Base-by-base conservation (phyloP, 2,888 invertebrate genomes). In the Vanessa cardui region DNA sequence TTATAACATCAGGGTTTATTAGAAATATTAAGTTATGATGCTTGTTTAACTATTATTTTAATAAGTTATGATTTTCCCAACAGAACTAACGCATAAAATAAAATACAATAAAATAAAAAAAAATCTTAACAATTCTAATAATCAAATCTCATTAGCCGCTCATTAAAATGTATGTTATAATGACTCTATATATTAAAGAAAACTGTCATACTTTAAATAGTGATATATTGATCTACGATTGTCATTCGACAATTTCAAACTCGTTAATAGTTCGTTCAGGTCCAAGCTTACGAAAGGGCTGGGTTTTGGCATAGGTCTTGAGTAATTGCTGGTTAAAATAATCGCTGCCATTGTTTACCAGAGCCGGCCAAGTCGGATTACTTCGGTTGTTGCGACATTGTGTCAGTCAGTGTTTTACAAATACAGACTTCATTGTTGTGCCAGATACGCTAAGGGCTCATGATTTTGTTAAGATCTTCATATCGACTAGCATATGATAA, bases 221-320 rank as follows among this genome's bases (percentile, higher is more conserved):
- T n/a, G 33, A 45, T 45, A 39, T 62, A 64, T 58, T 59, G 54
- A 62, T 54, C 39, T 44, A 61, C 66, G 62, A 69, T 64, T 62
- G 47, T 47, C 15, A 58, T 61, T 60, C 26, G 64, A 66, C 62
- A 72, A 72, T 70, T 74, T 70, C 44, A 70, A 72, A 62, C 70
- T 39, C 67, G 68, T 70, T 76, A 76, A 76, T 74, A 73, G 72
- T 70, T 68, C 52, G 70, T 54, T 62, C 20, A 54, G 60, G 31
- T 66, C 69, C 52, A 72, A 62, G 50, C 56, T 72, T 69, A 64
- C 65, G 67, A 72, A 69, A 73, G 64, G 71, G 69, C 64, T 61
- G 7, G 56, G 60, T 49, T 56, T 69, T 66, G 72, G 72, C 72
- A 70, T 62, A 65, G 61, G 33, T 50, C 15, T 64, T 62, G 63